Percentiles rank a stretch among this genome's conserved stretches.
Conservation (phyloP, 2,113 vertebrate genomes). For the Procapra przewalskii region DNA sequence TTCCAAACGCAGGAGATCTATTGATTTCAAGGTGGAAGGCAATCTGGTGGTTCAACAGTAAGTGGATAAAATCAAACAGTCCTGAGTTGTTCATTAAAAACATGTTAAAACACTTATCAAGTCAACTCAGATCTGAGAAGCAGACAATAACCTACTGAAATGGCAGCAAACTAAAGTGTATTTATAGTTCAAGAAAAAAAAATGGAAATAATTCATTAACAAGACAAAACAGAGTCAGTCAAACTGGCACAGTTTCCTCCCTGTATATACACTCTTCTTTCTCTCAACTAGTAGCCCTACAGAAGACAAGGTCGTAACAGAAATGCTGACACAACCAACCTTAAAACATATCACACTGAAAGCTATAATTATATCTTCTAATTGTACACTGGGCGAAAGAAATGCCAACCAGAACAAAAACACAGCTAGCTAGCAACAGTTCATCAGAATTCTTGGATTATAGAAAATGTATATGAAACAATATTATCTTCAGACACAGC, state of each 20-base stretch:
- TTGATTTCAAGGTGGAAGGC: not conserved
- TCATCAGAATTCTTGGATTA: conserved; percentile 78
- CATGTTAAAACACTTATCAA: not conserved
- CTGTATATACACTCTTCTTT: not conserved
- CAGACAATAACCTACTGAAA: conserved; percentile 12
- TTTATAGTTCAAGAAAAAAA: conserved; percentile 5
- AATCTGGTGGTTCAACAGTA: not conserved
- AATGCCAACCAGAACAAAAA: conserved; percentile 69
- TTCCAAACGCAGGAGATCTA: not conserved
- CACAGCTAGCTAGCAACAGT: conserved; percentile 73
- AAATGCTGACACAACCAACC: conserved; percentile 68
- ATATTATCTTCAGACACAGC: conserved; percentile 84
- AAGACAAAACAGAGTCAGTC: not conserved
- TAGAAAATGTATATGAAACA: conserved; percentile 76
- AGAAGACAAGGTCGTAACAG: conserved; percentile 45
- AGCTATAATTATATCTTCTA: conserved; percentile 66
- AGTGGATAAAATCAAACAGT: not conserved
- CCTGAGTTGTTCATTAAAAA: not conserved
- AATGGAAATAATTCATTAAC: conserved; percentile 25
- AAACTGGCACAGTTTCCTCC: not conserved
- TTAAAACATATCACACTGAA: conserved; percentile 54
- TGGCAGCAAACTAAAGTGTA: not conserved
- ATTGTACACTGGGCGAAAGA: conserved; percentile 61
- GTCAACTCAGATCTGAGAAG: not conserved
- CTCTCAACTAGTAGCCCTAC: not conserved